These are phyloP conservation scores for Phoxinus phoxinus DNA, from an alignment of 2,113 vertebrate species.

Conservation along the genomic window DNA sequence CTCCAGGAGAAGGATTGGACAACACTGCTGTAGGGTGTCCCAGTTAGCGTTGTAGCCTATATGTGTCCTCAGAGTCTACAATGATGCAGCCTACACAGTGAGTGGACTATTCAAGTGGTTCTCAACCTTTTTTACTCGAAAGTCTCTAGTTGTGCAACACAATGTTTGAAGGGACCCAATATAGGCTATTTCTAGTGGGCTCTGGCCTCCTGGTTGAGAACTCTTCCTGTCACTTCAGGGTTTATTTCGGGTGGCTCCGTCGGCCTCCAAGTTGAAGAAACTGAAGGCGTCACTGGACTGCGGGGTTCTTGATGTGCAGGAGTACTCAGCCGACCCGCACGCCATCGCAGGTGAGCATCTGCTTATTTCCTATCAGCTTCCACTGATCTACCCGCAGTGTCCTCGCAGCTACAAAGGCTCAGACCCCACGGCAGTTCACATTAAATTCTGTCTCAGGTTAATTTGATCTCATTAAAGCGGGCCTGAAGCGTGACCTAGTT, in stretches of 20 bases:
- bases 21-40: too few relatives aligned
- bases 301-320: conserved; percentile 94
- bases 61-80: too few relatives aligned
- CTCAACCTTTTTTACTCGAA: too few relatives aligned
- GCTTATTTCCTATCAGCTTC: conserved; percentile 8
- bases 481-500: not conserved
- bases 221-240: conserved; percentile 77
- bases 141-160: too few relatives aligned
- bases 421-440: conserved; percentile 1
- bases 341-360: conserved; percentile 90
- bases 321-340: conserved; percentile 95
- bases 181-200: not conserved
- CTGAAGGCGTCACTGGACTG: conserved; percentile 97
- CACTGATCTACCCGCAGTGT: not conserved
- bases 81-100: too few relatives aligned
- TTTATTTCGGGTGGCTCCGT: conserved; percentile 95
- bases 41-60: too few relatives aligned
- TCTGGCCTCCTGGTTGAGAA: not conserved
- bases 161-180: too few relatives aligned
- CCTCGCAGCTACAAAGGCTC: not conserved
- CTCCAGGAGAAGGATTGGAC: too few relatives aligned
- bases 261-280: conserved; percentile 97
- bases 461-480: conserved; percentile 32
- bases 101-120: too few relatives aligned
- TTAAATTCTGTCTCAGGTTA: conserved; percentile 25